Percentiles rank a stretch among this genome's conserved stretches.
These are phyloP conservation scores for Euzophera pinguis DNA, from an alignment of 2,888 invertebrate genomes.

Conservation along the genomic window DNA sequence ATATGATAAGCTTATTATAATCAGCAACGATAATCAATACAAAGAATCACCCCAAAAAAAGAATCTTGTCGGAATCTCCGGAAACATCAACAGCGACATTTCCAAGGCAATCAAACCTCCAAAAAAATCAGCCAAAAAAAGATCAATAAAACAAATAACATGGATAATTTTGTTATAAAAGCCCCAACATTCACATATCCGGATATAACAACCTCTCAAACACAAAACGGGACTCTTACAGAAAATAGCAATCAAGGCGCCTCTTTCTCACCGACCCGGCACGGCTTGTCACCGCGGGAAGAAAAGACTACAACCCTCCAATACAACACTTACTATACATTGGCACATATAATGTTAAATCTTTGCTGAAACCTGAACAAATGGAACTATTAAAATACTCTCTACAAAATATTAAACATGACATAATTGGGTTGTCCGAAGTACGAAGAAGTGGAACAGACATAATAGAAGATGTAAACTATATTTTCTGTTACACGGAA, in stretches of 20 bases:
- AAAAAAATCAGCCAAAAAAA: too few relatives aligned
- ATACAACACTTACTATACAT: not conserved
- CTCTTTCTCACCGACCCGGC: not conserved
- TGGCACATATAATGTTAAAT: not conserved
- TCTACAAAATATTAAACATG: too few relatives aligned
- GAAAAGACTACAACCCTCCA: too few relatives aligned
- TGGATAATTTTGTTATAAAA: not conserved
- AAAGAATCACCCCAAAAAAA: not conserved
- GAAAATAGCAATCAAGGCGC: not conserved
- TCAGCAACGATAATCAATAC: not conserved
- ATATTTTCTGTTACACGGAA: too few relatives aligned
- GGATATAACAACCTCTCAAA: not conserved
- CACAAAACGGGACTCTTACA: not conserved
- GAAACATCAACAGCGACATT: not conserved
- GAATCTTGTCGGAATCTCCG: not conserved
- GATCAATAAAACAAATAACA: too few relatives aligned
- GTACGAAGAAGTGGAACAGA: too few relatives aligned
- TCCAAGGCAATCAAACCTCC: not conserved
- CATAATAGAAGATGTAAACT: too few relatives aligned
- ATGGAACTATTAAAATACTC: not conserved
- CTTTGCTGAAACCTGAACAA: not conserved
- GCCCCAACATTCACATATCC: not conserved
- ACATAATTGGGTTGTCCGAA: too few relatives aligned
- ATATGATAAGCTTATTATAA: conserved; percentile 9
- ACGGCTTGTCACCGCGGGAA: too few relatives aligned